A percentile compares a stretch with the other conserved stretches of the same genome.
These are phyloP conservation scores for Leuctra nigra DNA, from an alignment of 2,888 invertebrate species.

Conservation along the genomic window DNA sequence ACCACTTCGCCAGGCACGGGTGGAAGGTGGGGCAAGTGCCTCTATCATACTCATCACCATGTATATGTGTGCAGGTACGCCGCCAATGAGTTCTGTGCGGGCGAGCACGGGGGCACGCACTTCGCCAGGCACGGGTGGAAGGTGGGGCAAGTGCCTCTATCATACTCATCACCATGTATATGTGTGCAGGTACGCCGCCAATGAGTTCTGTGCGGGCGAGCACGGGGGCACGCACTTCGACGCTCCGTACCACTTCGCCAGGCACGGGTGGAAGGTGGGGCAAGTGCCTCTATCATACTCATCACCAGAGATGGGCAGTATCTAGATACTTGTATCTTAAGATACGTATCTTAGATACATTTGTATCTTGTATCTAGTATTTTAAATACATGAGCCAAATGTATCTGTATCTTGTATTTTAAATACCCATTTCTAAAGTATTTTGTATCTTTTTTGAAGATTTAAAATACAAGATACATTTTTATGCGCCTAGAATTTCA, in stretches of 20 bases:
- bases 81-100: slow-evolving; percentile 45
- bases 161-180: too few relatives aligned
- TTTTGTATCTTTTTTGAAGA: too few relatives aligned
- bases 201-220: slow-evolving; percentile 48
- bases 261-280: slow-evolving; percentile 43
- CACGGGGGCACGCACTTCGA: slow-evolving; percentile 59
- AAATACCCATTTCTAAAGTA: too few relatives aligned
- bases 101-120: slow-evolving; percentile 58
- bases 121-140: slow-evolving; percentile 43
- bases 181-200: slow-evolving; percentile 44
- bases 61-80: slow-evolving; percentile 40
- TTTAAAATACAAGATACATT: too few relatives aligned
- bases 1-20: slow-evolving; percentile 46
- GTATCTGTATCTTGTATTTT: too few relatives aligned
- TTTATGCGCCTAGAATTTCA: too few relatives aligned
- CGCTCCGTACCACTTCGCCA: slow-evolving; percentile 52
- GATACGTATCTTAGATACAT: too few relatives aligned
- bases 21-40: slow-evolving; percentile 48
- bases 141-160: slow-evolving; percentile 49
- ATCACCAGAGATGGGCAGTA: too few relatives aligned
- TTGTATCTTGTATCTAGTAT: too few relatives aligned
- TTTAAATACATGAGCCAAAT: too few relatives aligned
- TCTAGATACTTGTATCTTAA: too few relatives aligned
- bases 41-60: too few relatives aligned
- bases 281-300: slow-evolving; percentile 52